These are phyloP conservation scores for Eidolon dupreanum DNA, from an alignment of 2,797 vertebrate species.

Conservation along the genomic window DNA sequence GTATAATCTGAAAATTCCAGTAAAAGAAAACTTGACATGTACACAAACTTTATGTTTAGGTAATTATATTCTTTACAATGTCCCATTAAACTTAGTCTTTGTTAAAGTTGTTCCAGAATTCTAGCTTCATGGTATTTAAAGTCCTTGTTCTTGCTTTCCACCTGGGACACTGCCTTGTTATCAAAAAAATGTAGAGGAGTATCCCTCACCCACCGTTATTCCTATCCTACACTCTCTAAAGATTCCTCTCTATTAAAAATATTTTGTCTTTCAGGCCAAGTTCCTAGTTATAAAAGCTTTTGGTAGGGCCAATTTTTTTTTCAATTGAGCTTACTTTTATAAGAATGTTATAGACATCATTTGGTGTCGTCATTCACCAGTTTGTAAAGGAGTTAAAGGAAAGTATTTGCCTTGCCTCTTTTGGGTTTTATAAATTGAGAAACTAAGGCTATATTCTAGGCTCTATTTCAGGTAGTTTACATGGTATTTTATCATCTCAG, in stretches of 20 bases:
- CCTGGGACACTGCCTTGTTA: background rate
- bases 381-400: background rate
- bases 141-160: background rate
- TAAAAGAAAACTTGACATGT: background rate
- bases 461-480: background rate
- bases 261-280: background rate
- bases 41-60: background rate
- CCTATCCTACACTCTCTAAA: background rate
- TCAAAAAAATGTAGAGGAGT: background rate
- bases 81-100: background rate
- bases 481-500: background rate
- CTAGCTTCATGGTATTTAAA: background rate
- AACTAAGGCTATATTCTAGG: background rate
- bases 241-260: background rate
- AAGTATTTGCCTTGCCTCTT: background rate
- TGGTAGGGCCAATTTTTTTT: background rate
- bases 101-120: slow-evolving; percentile 2
- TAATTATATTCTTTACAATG: background rate
- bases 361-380: background rate
- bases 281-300: slow-evolving; percentile 8
- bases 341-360: background rate
- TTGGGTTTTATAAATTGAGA: background rate
- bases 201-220: background rate
- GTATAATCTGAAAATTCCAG: background rate
- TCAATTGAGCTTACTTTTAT: background rate